phyloP scores from a whole-genome alignment of 2,888 invertebrate species.

The Yponomeuta plumbellus region DNA sequence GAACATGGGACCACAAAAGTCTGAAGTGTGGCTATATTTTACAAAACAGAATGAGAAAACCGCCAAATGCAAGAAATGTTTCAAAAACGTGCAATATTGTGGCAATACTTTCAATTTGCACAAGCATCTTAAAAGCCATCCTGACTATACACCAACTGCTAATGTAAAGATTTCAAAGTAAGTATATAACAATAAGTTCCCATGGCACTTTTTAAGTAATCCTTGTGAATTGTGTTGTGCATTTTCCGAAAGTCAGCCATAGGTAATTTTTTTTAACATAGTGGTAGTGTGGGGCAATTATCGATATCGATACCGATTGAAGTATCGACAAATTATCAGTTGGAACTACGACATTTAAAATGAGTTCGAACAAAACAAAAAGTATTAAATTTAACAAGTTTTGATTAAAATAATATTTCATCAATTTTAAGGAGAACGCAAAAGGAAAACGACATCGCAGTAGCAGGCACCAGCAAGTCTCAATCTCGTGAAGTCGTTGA shows the following conservation, averaged over 20 bases:
- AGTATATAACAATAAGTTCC: constrained; percentile 1
- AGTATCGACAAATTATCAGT: no score
- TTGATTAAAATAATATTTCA: neutral
- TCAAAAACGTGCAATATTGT: constrained; percentile 15
- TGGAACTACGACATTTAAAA: no score
- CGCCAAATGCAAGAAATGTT: constrained; percentile 15
- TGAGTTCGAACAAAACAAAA: no score
- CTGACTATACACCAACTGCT: constrained; percentile 15
- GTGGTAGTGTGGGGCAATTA: no score
- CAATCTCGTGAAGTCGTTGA: constrained; percentile 4
- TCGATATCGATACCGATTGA: no score
- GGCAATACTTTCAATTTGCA: constrained; percentile 18
- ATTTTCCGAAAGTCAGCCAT: no score
- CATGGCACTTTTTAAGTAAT: no score
- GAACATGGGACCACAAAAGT: constrained; percentile 13
- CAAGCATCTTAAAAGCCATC: constrained; percentile 17
- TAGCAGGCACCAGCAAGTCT: constrained; percentile 6
- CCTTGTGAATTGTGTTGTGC: no score
- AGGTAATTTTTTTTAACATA: no score
- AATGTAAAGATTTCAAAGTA: constrained; percentile 12
- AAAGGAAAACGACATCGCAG: constrained; percentile 8
- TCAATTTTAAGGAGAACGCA: constrained; percentile 6
- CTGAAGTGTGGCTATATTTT: constrained; percentile 15
- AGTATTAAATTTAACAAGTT: no score
- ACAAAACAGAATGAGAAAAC: constrained; percentile 14